phyloP scores from a whole-genome alignment of 2,888 invertebrate species.

The Invenusta paracnida region DNA sequence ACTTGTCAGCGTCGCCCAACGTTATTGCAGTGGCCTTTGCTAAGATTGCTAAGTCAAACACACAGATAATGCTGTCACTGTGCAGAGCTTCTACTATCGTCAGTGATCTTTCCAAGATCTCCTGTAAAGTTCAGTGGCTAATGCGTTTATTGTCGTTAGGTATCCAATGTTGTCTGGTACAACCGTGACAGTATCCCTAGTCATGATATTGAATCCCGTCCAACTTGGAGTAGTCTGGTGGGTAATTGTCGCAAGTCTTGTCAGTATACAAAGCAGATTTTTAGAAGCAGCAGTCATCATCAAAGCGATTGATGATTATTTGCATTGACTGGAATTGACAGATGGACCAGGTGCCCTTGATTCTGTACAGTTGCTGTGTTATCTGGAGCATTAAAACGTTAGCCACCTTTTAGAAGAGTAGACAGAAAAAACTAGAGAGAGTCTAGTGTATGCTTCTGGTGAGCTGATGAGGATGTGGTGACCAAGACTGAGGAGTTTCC shows the following conservation, averaged over 20 bases:
- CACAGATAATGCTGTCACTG: too few relatives aligned
- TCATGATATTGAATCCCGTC: not conserved
- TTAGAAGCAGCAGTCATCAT: not conserved
- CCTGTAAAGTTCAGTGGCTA: too few relatives aligned
- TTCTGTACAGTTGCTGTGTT: not conserved
- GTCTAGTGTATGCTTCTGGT: not conserved
- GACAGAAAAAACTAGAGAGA: not conserved
- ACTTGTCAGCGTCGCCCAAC: too few relatives aligned
- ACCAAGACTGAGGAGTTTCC: slow-evolving; percentile 2
- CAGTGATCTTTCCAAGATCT: too few relatives aligned
- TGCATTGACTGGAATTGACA: slow-evolving; percentile 18
- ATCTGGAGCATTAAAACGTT: slow-evolving; percentile 2
- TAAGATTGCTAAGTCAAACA: too few relatives aligned
- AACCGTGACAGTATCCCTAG: not conserved
- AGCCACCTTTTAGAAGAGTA: slow-evolving; percentile 4
- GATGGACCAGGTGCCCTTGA: not conserved
- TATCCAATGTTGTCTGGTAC: slow-evolving; percentile 21
- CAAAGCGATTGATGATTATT: not conserved
- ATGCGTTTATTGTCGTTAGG: not conserved
- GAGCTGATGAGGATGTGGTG: slow-evolving; percentile 17
- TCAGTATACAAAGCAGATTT: not conserved
- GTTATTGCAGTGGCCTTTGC: too few relatives aligned
- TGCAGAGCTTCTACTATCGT: too few relatives aligned
- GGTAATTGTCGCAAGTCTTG: slow-evolving; percentile 12
- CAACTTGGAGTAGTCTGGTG: not conserved